phyloP scores from a whole-genome alignment of 2,113 vertebrate genomes.

The Pelvicachromis taeniatus region DNA sequence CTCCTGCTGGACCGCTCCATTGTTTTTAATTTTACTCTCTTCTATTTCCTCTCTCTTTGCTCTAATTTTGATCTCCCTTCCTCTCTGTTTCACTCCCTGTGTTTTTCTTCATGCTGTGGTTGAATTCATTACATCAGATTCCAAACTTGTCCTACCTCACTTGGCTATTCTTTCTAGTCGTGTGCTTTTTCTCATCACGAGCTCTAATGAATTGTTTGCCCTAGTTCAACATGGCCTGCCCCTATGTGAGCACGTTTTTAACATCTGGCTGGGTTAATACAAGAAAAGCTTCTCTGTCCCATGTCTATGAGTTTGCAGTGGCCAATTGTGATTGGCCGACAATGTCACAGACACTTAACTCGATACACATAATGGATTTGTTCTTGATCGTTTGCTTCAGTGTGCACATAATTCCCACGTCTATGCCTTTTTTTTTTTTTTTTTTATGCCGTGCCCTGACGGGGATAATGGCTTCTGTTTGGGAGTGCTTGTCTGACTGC shows the following conservation, averaged over 20 bases:
- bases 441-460: background rate
- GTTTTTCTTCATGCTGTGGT: background rate
- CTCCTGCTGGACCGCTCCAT: slow-evolving; percentile 7
- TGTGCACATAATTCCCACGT: background rate
- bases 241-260: background rate
- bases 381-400: background rate
- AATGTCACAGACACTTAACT: background rate
- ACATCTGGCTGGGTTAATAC: background rate
- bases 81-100: background rate
- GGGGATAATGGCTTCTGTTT: background rate
- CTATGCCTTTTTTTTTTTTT: background rate
- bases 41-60: background rate
- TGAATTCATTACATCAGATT: background rate
- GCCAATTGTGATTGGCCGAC: background rate
- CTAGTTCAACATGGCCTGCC: background rate
- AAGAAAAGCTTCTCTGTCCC: background rate
- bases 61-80: background rate
- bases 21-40: slow-evolving; percentile 7
- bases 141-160: background rate
- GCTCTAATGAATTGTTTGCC: background rate
- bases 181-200: background rate
- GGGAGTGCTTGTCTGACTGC: background rate
- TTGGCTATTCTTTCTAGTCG: background rate
- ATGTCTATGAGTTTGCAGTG: background rate
- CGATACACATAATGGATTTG: background rate